A percentile compares a stretch with the other conserved stretches of the same genome.
These are phyloP conservation scores for Onychomys torridus DNA, from an alignment of 2,797 vertebrate genomes.

Conservation along the genomic window DNA sequence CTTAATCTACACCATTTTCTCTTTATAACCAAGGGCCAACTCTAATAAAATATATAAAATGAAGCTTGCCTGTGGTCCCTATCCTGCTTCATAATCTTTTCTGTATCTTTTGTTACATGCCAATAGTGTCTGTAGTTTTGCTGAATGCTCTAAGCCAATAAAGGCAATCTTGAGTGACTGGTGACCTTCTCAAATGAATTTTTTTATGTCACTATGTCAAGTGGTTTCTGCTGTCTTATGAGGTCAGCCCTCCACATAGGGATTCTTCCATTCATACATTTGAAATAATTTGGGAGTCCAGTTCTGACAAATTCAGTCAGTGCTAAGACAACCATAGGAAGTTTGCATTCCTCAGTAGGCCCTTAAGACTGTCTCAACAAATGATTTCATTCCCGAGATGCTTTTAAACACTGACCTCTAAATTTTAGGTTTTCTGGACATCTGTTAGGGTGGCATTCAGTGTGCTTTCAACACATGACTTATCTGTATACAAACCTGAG, in stretches of 20 bases:
- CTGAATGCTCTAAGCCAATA: background rate
- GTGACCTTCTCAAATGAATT: background rate
- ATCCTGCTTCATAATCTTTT: background rate
- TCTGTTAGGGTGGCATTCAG: slow-evolving; percentile 67
- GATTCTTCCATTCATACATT: background rate
- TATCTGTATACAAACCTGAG: slow-evolving; percentile 72
- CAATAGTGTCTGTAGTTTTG: background rate
- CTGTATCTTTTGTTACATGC: too few species aligned
- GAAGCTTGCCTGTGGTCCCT: background rate
- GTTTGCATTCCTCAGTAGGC: background rate
- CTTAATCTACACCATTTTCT: background rate
- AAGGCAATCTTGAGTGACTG: background rate
- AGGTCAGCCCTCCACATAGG: background rate
- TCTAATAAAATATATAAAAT: background rate
- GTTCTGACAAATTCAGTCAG: background rate
- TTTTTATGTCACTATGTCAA: background rate
- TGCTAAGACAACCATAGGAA: background rate
- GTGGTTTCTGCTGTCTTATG: background rate
- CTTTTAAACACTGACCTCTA: slow-evolving; percentile 51
- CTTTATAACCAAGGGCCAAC: background rate
- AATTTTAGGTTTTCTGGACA: slow-evolving; percentile 46
- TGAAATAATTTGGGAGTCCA: background rate
- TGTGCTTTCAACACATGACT: slow-evolving; percentile 58
- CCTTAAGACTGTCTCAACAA: slow-evolving; percentile 7
- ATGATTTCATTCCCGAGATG: slow-evolving; percentile 67